These are phyloP conservation scores for Papilio helenus DNA, from an alignment of 1,140 invertebrate genomes.

Conservation along the genomic window DNA sequence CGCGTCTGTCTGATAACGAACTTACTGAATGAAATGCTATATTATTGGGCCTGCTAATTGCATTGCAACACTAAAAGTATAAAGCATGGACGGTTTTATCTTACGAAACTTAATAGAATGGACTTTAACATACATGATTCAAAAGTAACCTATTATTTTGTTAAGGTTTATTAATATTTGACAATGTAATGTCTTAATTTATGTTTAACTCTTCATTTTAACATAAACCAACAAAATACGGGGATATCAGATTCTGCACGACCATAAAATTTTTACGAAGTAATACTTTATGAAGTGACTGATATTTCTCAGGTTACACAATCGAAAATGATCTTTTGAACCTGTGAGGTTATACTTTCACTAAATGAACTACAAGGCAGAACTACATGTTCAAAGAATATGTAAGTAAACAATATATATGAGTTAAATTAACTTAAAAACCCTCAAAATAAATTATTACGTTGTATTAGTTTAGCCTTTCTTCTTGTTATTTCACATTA, in stretches of 20 bases:
- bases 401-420: not conserved
- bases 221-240: not conserved
- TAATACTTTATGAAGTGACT: not conserved
- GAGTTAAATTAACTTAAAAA: too few species aligned
- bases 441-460: too few species aligned
- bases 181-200: not conserved
- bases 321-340: not conserved
- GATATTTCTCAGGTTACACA: not conserved
- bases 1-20: conserved; percentile 57
- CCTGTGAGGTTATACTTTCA: not conserved
- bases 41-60: conserved; percentile 46
- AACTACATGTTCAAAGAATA: not conserved
- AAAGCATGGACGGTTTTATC: conserved; percentile 30
- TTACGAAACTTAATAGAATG: conserved; percentile 1
- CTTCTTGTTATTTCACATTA: too few species aligned
- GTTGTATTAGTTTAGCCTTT: too few species aligned
- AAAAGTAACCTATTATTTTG: not conserved
- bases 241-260: not conserved
- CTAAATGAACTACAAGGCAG: not conserved
- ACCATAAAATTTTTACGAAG: not conserved
- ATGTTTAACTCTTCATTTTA: not conserved
- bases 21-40: conserved; percentile 44
- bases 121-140: not conserved
- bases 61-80: conserved; percentile 30
- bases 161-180: not conserved